Evolutionary conservation across 2,888 invertebrate species (phyloP).

Genomic region (Spilosoma lubricipeda): DNA sequence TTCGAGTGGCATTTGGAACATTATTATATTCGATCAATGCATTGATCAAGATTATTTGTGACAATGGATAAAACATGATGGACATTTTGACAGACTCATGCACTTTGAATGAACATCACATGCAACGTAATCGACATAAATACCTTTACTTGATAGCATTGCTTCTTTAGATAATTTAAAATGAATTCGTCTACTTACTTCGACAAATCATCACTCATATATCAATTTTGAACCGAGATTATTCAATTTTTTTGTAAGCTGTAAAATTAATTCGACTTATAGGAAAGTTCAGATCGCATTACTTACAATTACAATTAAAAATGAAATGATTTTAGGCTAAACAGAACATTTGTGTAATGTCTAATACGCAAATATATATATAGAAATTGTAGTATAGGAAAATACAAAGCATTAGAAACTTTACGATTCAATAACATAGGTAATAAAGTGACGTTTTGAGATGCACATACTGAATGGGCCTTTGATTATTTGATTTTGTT

Average conservation of each 20-base stretch:
- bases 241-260: background rate
- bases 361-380: no score
- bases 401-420: conserved; percentile 20
- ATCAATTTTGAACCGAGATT: background rate
- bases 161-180: background rate
- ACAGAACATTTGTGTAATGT: background rate
- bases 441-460: conserved; percentile 30
- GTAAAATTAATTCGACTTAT: background rate
- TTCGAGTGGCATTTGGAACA: conserved; percentile 10
- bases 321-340: background rate
- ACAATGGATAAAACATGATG: conserved; percentile 60
- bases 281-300: background rate
- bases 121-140: conserved; percentile 59
- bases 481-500: conserved; percentile 43
- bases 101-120: conserved; percentile 54
- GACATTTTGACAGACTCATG: conserved; percentile 66
- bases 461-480: conserved; percentile 43
- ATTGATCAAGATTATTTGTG: conserved; percentile 61
- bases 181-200: background rate
- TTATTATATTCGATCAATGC: conserved; percentile 29
- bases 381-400: background rate
- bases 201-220: background rate
- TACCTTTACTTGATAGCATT: conserved; percentile 40
- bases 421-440: conserved; percentile 32
- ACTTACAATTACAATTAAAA: no score